Evolutionary conservation across 2,113 vertebrate genomes (phyloP).

Genomic region (Jacana jacana): DNA sequence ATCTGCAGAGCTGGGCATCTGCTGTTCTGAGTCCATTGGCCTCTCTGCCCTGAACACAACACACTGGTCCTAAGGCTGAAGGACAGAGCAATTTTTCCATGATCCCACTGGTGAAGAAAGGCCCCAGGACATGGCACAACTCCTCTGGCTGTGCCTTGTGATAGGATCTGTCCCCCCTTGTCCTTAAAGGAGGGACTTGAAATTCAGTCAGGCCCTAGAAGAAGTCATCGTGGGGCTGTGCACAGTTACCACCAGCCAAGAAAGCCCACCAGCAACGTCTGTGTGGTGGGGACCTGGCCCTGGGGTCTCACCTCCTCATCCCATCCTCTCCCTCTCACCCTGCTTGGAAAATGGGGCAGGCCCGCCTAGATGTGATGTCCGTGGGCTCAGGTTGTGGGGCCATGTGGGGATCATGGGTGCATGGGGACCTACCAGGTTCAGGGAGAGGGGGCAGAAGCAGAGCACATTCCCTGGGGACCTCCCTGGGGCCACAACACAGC

Average conservation of each 20-base stretch:
- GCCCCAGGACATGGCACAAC: neutral
- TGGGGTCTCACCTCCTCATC: no score
- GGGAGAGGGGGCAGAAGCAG: neutral
- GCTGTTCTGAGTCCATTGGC: neutral
- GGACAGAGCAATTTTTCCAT: neutral
- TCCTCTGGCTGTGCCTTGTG: neutral
- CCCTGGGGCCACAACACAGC: neutral
- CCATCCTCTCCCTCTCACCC: neutral
- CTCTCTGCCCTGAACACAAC: neutral
- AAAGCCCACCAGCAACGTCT: neutral
- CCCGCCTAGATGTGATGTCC: neutral
- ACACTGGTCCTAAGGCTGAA: neutral
- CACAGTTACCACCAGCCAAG: neutral
- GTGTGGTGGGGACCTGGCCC: neutral
- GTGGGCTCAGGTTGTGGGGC: neutral
- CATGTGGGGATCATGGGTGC: fast-evolving
- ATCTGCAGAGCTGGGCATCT: neutral
- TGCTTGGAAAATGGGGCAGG: neutral
- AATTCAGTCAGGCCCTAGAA: neutral
- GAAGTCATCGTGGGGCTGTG: neutral
- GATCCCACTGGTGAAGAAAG: neutral
- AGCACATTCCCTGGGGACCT: neutral
- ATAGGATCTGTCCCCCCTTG: neutral
- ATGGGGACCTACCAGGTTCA: neutral
- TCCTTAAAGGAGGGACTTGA: neutral